Evolutionary conservation across 2,888 invertebrate species (phyloP).

Genomic region (Hydraecia micacea): DNA sequence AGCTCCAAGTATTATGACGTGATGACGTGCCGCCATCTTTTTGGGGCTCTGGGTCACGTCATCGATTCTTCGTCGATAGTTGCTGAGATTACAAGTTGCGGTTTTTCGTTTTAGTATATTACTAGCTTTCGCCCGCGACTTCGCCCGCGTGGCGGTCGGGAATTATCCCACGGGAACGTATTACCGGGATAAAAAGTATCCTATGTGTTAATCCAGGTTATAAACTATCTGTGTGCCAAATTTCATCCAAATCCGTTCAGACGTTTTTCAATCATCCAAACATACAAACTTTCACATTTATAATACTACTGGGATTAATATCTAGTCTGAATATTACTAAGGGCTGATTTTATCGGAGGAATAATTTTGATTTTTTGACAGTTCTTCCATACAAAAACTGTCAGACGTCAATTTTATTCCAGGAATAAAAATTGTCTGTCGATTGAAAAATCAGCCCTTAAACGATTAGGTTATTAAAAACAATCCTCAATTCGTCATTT

Average conservation of each 20-base stretch:
- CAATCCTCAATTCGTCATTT: neutral
- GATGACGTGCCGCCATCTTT: neutral
- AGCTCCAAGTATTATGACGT: neutral
- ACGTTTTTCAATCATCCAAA: neutral
- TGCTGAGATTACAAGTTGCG: neutral
- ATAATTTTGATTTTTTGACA: too few species aligned
- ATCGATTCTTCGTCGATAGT: conserved; percentile 9
- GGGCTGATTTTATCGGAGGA: neutral
- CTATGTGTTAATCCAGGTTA: neutral
- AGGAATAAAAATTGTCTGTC: too few species aligned
- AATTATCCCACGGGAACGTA: neutral
- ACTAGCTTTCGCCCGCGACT: neutral
- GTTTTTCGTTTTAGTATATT: neutral
- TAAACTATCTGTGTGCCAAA: neutral
- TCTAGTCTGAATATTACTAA: neutral
- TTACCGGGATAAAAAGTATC: neutral
- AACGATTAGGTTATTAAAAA: neutral
- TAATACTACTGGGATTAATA: neutral
- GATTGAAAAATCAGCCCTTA: too few species aligned
- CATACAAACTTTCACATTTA: neutral
- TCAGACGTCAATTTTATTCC: too few species aligned
- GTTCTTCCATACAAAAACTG: too few species aligned
- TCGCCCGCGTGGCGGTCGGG: neutral
- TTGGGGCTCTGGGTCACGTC: conserved; percentile 14
- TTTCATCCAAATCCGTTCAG: neutral